Conservation (phyloP, 2,888 invertebrate species). For the Aporophyla lueneburgensis region DNA sequence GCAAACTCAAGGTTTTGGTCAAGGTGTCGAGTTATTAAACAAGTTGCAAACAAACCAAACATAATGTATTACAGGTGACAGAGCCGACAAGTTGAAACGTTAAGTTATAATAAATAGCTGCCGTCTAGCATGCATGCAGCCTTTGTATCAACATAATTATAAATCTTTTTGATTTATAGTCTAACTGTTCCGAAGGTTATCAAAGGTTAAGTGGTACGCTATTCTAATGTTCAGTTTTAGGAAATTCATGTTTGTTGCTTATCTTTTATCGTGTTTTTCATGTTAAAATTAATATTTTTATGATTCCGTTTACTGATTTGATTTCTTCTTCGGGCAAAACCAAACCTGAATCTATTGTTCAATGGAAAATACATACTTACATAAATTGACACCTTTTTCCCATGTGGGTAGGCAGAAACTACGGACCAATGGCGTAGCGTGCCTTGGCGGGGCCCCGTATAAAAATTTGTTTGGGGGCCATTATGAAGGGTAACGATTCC, state of each 20-base stretch:
- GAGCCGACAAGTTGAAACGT: slow-evolving; percentile 24
- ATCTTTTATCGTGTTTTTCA: background rate
- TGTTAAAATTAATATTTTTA: no score
- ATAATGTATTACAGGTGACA: slow-evolving; percentile 24
- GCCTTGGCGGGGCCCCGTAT: no score
- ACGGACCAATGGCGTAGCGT: no score
- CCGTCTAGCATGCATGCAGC: slow-evolving; percentile 15
- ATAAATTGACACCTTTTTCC: no score
- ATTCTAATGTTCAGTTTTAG: slow-evolving; percentile 1
- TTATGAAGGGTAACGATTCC: no score
- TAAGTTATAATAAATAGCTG: slow-evolving; percentile 28
- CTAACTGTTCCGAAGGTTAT: background rate
- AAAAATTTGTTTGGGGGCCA: no score
- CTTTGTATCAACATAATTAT: slow-evolving; percentile 4
- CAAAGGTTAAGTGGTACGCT: background rate
- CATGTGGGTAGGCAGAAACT: no score
- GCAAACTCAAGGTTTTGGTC: slow-evolving; percentile 31
- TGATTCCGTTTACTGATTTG: background rate
- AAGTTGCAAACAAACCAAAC: slow-evolving; percentile 8
- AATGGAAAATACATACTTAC: background rate
- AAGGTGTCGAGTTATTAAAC: slow-evolving; percentile 4
- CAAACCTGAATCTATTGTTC: no score
- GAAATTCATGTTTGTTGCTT: background rate
- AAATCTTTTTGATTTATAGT: slow-evolving; percentile 25
- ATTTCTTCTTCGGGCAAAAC: no score